A percentile compares a stretch with the other conserved stretches of the same genome.
Evolutionary conservation across 2,113 vertebrate species (phyloP).

Genomic region (Psettodes erumei): DNA sequence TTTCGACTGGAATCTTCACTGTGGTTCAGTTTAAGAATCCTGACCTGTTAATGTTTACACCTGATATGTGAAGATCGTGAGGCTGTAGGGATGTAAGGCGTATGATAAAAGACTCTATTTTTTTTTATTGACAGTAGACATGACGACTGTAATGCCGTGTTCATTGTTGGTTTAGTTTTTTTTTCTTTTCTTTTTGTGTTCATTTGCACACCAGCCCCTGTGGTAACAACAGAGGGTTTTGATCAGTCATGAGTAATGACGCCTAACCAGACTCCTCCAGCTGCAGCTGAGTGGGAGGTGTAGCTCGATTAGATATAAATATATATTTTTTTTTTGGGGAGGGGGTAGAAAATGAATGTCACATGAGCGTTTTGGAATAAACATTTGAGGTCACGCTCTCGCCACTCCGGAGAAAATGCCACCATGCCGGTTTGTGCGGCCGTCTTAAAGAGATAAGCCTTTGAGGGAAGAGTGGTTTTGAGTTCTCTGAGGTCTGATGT

Average conservation of each 20-base stretch:
- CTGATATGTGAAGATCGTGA: slow-evolving; percentile 48
- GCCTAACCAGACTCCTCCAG: slow-evolving; percentile 47
- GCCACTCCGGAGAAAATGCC: slow-evolving; percentile 11
- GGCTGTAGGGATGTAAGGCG: slow-evolving; percentile 27
- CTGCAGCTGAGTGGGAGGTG: slow-evolving; percentile 62
- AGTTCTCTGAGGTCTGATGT: slow-evolving; percentile 5
- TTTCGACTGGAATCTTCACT: slow-evolving; percentile 25
- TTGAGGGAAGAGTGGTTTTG: slow-evolving; percentile 4
- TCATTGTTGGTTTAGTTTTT: slow-evolving; percentile 21
- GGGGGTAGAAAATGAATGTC: slow-evolving; percentile 32
- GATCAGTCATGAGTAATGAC: slow-evolving; percentile 45
- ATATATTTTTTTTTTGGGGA: neutral
- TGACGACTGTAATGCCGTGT: slow-evolving; percentile 25
- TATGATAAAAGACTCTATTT: slow-evolving; percentile 61
- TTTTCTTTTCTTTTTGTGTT: slow-evolving; percentile 39
- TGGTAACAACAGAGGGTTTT: slow-evolving; percentile 40
- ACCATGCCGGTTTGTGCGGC: slow-evolving; percentile 9
- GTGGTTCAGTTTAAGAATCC: slow-evolving; percentile 26
- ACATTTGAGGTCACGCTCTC: slow-evolving; percentile 9
- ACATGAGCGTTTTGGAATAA: slow-evolving; percentile 11
- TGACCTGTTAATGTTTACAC: slow-evolving; percentile 57
- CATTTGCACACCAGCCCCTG: slow-evolving; percentile 63
- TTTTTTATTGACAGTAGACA: slow-evolving; percentile 38
- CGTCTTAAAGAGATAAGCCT: slow-evolving; percentile 19
- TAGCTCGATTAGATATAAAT: slow-evolving; percentile 31